phyloP scores from a whole-genome alignment of 35 echinoderm and acorn worm species.

The Heliocidaris erythrogramma region DNA sequence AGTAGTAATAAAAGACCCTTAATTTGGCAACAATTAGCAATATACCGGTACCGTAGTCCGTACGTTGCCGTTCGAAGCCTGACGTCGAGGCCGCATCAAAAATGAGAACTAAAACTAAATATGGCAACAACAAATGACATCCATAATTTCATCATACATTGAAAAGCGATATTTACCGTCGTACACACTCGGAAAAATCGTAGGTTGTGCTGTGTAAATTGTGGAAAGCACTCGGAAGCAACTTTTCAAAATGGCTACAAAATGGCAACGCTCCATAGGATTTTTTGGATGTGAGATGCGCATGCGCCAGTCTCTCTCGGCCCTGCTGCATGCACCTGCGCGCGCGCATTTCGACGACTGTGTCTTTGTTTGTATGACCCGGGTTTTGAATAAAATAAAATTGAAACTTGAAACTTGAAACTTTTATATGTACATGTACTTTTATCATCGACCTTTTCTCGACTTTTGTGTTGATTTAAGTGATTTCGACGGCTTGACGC shows the following conservation, averaged over 20 bases:
- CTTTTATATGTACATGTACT: no score
- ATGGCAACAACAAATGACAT: neutral
- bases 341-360: neutral
- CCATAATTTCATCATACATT: neutral
- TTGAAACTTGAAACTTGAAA: no score
- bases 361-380: no score
- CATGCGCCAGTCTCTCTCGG: neutral
- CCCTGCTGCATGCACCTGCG: no score
- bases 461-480: no score
- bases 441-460: no score
- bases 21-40: no score
- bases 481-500: no score
- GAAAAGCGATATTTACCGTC: neutral
- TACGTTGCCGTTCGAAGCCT: neutral
- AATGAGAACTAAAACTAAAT: neutral
- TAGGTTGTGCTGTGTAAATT: neutral
- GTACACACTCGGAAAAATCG: neutral
- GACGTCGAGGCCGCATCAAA: neutral
- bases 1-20: no score
- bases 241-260: constrained; percentile 18
- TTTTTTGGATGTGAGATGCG: neutral
- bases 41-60: neutral
- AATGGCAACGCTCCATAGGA: constrained; percentile 13
- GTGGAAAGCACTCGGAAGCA: neutral
- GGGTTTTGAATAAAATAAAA: no score